Evolutionary conservation across 2,797 vertebrate genomes (phyloP), one percentile per base, ranked within the genome.

Genomic region (Avahi laniger): DNA sequence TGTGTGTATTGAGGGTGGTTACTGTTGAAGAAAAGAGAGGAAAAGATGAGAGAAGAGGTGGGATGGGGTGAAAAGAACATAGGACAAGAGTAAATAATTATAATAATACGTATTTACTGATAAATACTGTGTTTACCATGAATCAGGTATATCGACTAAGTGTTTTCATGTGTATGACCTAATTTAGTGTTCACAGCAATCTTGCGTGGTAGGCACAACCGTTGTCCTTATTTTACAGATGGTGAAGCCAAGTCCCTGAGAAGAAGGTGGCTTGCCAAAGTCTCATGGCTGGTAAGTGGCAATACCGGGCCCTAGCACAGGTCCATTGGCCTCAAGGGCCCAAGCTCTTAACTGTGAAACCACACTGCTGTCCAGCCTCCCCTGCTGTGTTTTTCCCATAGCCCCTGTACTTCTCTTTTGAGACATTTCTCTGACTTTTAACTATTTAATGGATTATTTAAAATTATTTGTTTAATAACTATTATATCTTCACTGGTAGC

Each of bases 251-350:
- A 12, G 7, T 41, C 59, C 59, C 63, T 24, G 41, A 38, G 65
- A 35, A 83, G 43, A 33, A 20, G 35, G 4, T 1, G 5, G 24
- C 61, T 54, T 65, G 35, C 20, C n/a, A 5, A 75, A 69, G 69
- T 43, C 33, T 3, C 4, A 0, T 8, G 38, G 30, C 18, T 1
- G 0, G 38, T 12, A 22, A 48, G 26, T 7, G n/a, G 85, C 46
- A 54, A 30, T 24, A 12, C 10, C 20, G 33, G 50, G n/a, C 10
- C 43, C 41, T 4, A 0, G 24, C 20, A 2, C 30, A 0, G 14
- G 33, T 22, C 30, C 30, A 3, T 22, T 13, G 22, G 54, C 28
- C 15, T 12, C 3, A 33, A 50, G 72, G 54, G 17, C 48, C 18
- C 18, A 35, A 9, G 18, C 7, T 24, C 38, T 26, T 33, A 4